Evolutionary conservation across 2,113 vertebrate species (phyloP).

Genomic region (Calyptomena viridis): DNA sequence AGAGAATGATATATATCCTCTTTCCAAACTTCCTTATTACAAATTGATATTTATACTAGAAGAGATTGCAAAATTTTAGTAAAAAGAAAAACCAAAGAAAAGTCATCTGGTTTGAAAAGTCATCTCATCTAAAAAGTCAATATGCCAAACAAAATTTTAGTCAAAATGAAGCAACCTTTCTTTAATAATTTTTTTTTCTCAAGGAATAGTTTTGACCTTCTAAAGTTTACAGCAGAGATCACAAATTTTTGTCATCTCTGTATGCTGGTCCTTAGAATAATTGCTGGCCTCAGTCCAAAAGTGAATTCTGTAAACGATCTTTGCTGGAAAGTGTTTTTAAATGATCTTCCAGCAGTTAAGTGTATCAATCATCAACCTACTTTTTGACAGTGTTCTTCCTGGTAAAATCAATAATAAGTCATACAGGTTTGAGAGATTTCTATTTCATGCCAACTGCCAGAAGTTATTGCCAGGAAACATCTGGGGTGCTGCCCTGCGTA

Average conservation of each 20-base stretch:
- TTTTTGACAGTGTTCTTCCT: background rate
- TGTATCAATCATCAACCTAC: background rate
- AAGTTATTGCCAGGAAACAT: background rate
- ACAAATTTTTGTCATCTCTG: background rate
- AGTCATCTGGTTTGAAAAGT: background rate
- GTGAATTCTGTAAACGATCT: background rate
- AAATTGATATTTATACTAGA: background rate
- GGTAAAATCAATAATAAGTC: background rate
- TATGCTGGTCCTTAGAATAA: background rate
- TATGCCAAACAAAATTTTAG: background rate
- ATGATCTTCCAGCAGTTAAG: background rate
- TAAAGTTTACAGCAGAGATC: background rate
- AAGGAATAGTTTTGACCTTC: background rate
- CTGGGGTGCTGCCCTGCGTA: fast-evolving
- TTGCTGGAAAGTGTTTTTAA: background rate
- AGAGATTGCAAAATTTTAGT: background rate
- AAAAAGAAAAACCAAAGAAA: background rate
- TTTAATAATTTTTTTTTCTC: background rate
- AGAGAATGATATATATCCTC: background rate
- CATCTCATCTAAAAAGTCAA: background rate
- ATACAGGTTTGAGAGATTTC: background rate
- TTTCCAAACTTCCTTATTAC: background rate
- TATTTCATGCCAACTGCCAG: background rate
- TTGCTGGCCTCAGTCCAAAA: background rate
- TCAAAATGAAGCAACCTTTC: background rate